A percentile compares a stretch with the other conserved stretches of the same genome.
phyloP scores from a whole-genome alignment of 2,113 vertebrate genomes.

The Salminus brasiliensis region DNA sequence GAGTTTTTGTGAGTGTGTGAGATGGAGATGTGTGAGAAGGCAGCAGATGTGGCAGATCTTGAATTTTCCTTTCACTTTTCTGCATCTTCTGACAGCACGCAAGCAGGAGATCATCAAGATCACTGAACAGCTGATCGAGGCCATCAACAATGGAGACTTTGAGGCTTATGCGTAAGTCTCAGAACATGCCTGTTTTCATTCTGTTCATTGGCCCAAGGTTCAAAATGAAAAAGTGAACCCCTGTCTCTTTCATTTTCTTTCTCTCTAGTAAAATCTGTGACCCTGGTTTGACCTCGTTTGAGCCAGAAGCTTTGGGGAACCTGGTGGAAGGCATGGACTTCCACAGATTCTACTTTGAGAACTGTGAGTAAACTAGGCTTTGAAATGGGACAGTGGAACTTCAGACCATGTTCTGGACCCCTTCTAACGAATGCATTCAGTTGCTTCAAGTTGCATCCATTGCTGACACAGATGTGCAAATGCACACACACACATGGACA shows the following conservation, averaged over 20 bases:
- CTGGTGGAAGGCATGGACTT: constrained; percentile 98
- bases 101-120: constrained; percentile 91
- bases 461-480: no score
- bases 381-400: not conserved
- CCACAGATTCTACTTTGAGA: constrained; percentile 98
- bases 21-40: not conserved
- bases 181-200: not conserved
- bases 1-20: not conserved
- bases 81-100: constrained; percentile 47
- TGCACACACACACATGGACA: no score
- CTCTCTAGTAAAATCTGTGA: constrained; percentile 90
- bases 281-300: constrained; percentile 93
- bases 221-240: not conserved
- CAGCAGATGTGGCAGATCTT: no score
- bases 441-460: no score
- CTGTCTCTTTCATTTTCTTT: not conserved
- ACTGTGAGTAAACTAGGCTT: constrained; percentile 77
- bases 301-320: constrained; percentile 94
- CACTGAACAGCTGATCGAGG: constrained; percentile 87
- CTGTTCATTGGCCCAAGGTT: not conserved
- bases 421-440: no score
- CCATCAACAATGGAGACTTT: constrained; percentile 86
- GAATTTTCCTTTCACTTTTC: not conserved
- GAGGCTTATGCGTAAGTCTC: constrained; percentile 85
- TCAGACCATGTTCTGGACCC: no score